Base-by-base conservation (phyloP, 2,113 vertebrate species). In the Turnix velox region DNA sequence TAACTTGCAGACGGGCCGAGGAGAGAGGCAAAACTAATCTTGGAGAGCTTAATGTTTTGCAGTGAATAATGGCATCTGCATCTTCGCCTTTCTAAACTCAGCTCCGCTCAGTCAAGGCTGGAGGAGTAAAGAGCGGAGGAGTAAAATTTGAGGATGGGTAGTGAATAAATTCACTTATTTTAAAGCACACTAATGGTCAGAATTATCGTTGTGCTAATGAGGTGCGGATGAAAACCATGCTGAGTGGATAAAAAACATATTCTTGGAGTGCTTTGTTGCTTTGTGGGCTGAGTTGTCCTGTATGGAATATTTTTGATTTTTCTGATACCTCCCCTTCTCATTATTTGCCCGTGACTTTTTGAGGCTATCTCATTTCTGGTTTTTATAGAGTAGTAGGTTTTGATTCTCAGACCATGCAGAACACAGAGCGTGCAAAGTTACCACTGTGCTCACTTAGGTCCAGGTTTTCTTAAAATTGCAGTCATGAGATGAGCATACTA, bases 151-250 rank as follows among this genome's bases (percentile, higher is more conserved):
- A 78, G 51, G 40, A 48, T 35, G 24, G 31, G 33, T 77, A 88
- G 30, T 67, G 81, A 92, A 84, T 43, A 90, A 81, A 91, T 61
- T 55, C 0, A 1, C 55, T 61, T 62, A 25, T 90, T 87, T 92
- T 80, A 30, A 79, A 87, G 52, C 22, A 20, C 30, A 30, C 11
- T 87, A 94, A 78, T 74, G 57, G 66, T 84, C 92, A 86, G 85
- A 84, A 87, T 85, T 88, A 82, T 88, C 87, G 91, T 37, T 67
- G 83, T 62, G 62, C 85, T 96, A 94, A 95, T 67, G 92, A 93
- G 84, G 91, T 88, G 68, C 0, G 52, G 91, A 72, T 81, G 63
- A 92, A 94, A 88, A 78, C 81, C 85, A 89, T 85, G 66, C 73
- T 80, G 81, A 92, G 78, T 63, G 63, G 61, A 77, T 89, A 82